Base-by-base conservation (phyloP, 2,113 vertebrate species). In the Butorides virescens region DNA sequence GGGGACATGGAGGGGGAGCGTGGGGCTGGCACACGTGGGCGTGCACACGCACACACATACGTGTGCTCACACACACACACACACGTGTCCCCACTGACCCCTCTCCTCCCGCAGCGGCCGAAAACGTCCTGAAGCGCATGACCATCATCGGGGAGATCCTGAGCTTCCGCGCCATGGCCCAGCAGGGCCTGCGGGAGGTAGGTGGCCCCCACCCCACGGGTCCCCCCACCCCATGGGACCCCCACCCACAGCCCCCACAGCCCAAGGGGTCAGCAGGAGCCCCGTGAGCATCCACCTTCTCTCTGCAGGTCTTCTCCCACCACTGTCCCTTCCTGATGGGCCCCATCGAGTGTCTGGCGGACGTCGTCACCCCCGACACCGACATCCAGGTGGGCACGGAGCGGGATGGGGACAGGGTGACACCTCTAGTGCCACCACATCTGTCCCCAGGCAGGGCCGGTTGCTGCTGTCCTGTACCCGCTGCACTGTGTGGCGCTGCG, bases 61-160 rank as follows among this genome's bases (percentile, higher is more conserved):
- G 1, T 15, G 42, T 9, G 11, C 15, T 13, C 14, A 9, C 46
- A 2, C 8, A 3, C 65, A 18, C 22, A 3, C 46, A 21, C 16
- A 14, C 7, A 1, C 0, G 7, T 42, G 47, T 52, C 58, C 27
- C 44, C 13, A 0, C 68, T 26, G 21, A 47, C 56, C 82, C 25
- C 18, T 68, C 11, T 66, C 53, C 49, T 56, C 95, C 29, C 32
- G 3, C 84, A 99, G 99, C 99, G 11, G 96, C 98, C 23, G 99
- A 99, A 11, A 99, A 98, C 3, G 97, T 99, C 61, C 95, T 99
- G 95, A 99, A 99, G 97, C 98, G 99, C 86, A 99, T 99, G 99
- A 99, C 98, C 74, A 99, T 99, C 97, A 98, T 99, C 13, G 99
- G 99, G 5, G 99, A 99, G 93, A 99, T 99, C 93, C 98, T 99